Base-by-base conservation (phyloP, 2,888 invertebrate species). In the Cancer borealis region DNA sequence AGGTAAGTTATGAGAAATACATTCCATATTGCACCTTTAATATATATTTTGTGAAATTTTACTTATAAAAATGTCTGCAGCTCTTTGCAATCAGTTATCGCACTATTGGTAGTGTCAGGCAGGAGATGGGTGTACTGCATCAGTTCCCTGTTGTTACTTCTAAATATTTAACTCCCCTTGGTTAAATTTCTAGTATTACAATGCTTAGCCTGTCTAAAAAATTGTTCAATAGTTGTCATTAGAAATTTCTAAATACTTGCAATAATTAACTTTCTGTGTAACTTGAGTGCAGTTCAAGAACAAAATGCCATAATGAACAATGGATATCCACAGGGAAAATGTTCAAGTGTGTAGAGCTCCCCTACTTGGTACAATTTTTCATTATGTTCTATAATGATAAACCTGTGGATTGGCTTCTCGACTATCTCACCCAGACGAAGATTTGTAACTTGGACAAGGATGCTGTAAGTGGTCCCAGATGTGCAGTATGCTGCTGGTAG, bases 341-440 rank as follows among this genome's bases (percentile, higher is more conserved):
- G 97, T 99, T 99, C 97, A 98, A 98, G 96, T 98, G 98, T 30
- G 97, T 98, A 0, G 98, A 99, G 96, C 97, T 99, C 45, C 98
- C 98, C 0, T 98, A 98, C 97, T 97, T 99, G 95, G 98, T 99
- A 79, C 98, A 98, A 96, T 99, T 99, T 96, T 98, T 99, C 96
- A 98, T 99, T 96, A 98, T 99, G 97, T 99, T 99, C 96, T 98
- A 99, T 97, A 98, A 98, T 96, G 99, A 99, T 96, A 99, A 99
- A 97, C 99, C 99, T 0, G 99, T 99, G 0, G 99, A 99, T 96
- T 99, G 99, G 99, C 97, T 99, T 8, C 97, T 99, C 17, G 99
- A 99, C 96, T 98, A 99, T 96, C 98, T 99, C 96, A 97, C 99
- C 93, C 98, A 98, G 94, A 98, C 99, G 4, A 98, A 98, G 96